Evolutionary conservation across 2,888 invertebrate genomes (phyloP), one percentile per base, ranked within the genome.

Genomic region (Pocota personata): DNA sequence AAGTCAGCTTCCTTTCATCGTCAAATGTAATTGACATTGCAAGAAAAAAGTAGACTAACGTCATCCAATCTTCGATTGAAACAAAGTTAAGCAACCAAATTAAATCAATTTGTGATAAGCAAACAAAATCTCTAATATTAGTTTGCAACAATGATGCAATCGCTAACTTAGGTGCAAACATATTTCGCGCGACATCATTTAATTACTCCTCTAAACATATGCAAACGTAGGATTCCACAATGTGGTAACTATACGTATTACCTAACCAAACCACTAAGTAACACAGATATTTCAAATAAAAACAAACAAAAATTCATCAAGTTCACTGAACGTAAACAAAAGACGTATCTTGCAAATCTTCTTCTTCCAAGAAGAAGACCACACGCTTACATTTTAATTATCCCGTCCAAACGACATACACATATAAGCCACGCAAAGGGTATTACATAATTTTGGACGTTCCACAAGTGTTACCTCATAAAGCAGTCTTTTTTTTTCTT

Each of bases 391-490:
- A 19, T 75, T 64, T 35, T 50, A 76, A 66, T 66, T 57, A 58
- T 66, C 35, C 46, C 21, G 32, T 58, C 48, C 55, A 24, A 24
- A 24, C 24, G 24, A 4, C 24, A 24, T 4, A 66, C 66, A 37
- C 10, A n/a, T 14, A 46, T 55, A 14, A 21, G 8, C 40, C 72
- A 48, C 16, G 24, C 35, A 52, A 24, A 19, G 40, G 16, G 14
- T 27, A 4, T 79, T 79, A 40, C 79, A 60, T 79, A 58, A 79
- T 58, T 8, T 16, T 60, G 30, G 58, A 64, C 16, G 55, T 43
- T 78, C 40, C 77, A 69, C 43, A 27, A 37, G 30, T 66, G 52
- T 84, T 84, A 84, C 83, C 79, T 75, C 73, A 84, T 79, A 72
- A 35, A 24, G 24, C 24, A 24, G 40, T 50, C 32, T 21, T 35